These are phyloP conservation scores for Solenodon paradoxus DNA, from an alignment of 2,113 vertebrate species.

Conservation along the genomic window DNA sequence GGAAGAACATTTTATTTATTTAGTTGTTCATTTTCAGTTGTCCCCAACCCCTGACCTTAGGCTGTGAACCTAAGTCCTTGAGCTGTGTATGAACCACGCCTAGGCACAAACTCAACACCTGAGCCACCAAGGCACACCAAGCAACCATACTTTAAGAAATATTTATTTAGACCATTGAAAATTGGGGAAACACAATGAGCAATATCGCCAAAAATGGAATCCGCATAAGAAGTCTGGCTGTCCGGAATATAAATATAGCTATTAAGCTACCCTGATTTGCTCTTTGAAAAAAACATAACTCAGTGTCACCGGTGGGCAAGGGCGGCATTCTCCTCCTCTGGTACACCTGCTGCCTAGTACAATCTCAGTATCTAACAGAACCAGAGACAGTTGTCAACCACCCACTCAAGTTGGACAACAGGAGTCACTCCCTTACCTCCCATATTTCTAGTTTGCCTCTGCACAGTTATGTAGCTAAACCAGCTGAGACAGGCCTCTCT, in stretches of 20 bases:
- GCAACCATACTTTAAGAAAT: neutral
- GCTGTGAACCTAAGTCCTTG: too few relatives aligned
- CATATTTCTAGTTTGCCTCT: neutral
- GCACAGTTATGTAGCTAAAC: neutral
- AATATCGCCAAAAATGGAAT: neutral
- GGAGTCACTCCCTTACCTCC: neutral
- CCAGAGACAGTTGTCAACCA: neutral
- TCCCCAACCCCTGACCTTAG: too few relatives aligned
- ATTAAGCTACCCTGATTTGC: neutral
- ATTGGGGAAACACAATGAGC: neutral
- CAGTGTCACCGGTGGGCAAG: neutral
- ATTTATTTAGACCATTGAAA: neutral
- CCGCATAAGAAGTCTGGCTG: neutral
- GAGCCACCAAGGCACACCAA: too few relatives aligned
- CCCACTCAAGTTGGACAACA: neutral
- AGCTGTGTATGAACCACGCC: too few relatives aligned
- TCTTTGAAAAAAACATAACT: neutral
- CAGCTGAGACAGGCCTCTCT: neutral
- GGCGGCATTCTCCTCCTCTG: neutral
- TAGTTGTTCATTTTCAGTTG: too few relatives aligned
- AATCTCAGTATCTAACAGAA: neutral
- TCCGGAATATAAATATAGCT: neutral
- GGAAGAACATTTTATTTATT: too few relatives aligned
- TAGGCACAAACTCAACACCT: too few relatives aligned
- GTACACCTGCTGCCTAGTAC: neutral